phyloP scores from a whole-genome alignment of 2,797 vertebrate genomes.

The Anguilla marmorata region DNA sequence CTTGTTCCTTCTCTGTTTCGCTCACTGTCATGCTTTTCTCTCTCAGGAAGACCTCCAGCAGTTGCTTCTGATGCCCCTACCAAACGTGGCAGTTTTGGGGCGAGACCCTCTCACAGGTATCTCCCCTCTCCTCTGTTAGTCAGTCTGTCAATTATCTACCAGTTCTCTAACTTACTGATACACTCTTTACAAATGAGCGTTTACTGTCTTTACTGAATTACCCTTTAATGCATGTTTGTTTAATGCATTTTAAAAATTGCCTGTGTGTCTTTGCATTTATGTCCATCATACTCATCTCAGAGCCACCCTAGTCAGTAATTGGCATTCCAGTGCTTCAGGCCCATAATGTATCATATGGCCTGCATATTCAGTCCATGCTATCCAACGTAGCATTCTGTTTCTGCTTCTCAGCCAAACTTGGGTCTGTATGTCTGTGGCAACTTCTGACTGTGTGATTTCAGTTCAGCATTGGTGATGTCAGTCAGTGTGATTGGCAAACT shows the following conservation, averaged over 20 bases:
- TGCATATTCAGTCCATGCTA: not conserved
- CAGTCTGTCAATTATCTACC: not conserved
- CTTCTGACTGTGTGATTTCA: not conserved
- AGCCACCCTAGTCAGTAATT: not conserved
- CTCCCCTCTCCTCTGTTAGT: not conserved
- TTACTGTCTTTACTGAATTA: not conserved
- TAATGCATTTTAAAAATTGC: not conserved
- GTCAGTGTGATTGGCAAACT: not conserved
- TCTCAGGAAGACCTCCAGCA: slow-evolving; percentile 85
- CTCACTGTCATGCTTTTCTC: not conserved
- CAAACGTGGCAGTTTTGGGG: slow-evolving; percentile 81
- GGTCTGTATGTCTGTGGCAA: not conserved
- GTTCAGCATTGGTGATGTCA: not conserved
- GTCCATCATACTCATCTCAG: not conserved
- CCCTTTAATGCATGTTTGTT: not conserved
- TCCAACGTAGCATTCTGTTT: not conserved
- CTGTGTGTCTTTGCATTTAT: not conserved
- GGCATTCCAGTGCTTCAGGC: not conserved
- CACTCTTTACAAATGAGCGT: not conserved
- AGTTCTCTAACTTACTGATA: not conserved
- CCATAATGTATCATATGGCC: not conserved
- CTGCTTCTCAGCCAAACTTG: not conserved
- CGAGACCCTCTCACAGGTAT: slow-evolving; percentile 86
- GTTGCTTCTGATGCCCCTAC: slow-evolving; percentile 81
- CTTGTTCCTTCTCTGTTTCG: slow-evolving; percentile 22